Evolutionary conservation across 2,113 vertebrate species (phyloP).

Genomic region (Alethe castanea): DNA sequence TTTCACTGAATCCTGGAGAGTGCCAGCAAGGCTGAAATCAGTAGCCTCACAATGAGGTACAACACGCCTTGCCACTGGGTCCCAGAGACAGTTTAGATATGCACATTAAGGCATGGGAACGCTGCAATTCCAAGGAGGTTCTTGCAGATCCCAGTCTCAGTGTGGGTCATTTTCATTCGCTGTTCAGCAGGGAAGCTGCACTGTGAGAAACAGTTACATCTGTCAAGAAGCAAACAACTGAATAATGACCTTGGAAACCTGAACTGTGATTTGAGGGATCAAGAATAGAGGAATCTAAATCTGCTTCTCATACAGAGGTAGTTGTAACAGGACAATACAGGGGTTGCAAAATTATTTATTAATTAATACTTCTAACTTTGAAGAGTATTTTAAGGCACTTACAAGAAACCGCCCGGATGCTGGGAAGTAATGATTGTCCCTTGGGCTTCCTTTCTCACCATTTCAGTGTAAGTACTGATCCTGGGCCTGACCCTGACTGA

Average conservation of each 20-base stretch:
- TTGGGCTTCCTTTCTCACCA: neutral
- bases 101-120: fast-evolving
- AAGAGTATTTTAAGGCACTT: neutral
- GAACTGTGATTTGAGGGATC: neutral
- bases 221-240: neutral
- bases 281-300: neutral
- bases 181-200: neutral
- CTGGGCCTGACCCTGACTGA: neutral
- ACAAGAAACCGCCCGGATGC: neutral
- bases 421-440: neutral
- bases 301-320: neutral
- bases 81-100: neutral
- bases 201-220: neutral
- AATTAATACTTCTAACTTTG: neutral
- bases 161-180: neutral
- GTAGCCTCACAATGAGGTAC: neutral
- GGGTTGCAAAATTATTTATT: neutral
- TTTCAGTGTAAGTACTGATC: too few relatives aligned
- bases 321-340: neutral
- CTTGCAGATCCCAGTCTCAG: neutral
- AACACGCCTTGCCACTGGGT: fast-evolving
- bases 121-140: neutral
- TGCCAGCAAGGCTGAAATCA: neutral
- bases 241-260: neutral
- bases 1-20: neutral